Conservation (phyloP, 2,797 vertebrate species). For the Acrossocheilus wenchowensis region DNA sequence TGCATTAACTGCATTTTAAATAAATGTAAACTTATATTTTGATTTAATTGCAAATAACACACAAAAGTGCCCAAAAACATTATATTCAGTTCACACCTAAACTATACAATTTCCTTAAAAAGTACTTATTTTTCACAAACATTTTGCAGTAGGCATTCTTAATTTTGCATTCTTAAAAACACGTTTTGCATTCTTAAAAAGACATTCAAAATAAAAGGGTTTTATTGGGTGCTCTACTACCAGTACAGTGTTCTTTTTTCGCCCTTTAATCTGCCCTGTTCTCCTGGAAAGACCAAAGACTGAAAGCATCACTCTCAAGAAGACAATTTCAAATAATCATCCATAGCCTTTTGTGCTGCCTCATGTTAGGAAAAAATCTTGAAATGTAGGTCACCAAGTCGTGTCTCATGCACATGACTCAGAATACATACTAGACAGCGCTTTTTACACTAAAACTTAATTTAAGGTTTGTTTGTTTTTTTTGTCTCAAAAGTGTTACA, state of each 20-base stretch:
- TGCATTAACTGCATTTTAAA: too few relatives aligned
- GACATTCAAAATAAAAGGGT: too few relatives aligned
- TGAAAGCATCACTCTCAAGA: neutral
- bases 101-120: too few relatives aligned
- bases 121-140: too few relatives aligned
- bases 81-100: too few relatives aligned
- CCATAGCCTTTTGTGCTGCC: neutral
- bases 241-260: neutral
- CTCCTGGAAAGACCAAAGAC: neutral
- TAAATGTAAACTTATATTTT: too few relatives aligned
- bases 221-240: neutral
- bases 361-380: neutral
- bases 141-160: neutral
- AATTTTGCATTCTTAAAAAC: neutral
- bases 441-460: neutral
- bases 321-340: slow-evolving; percentile 7
- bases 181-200: neutral
- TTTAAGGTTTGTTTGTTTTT: neutral
- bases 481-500: neutral
- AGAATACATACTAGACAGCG: neutral
- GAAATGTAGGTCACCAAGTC: neutral
- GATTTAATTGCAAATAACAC: too few relatives aligned
- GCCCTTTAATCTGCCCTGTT: neutral
- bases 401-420: neutral
- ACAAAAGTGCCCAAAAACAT: too few relatives aligned